phyloP scores from a whole-genome alignment of 2,113 vertebrate genomes.

The Myotis lucifugus region DNA sequence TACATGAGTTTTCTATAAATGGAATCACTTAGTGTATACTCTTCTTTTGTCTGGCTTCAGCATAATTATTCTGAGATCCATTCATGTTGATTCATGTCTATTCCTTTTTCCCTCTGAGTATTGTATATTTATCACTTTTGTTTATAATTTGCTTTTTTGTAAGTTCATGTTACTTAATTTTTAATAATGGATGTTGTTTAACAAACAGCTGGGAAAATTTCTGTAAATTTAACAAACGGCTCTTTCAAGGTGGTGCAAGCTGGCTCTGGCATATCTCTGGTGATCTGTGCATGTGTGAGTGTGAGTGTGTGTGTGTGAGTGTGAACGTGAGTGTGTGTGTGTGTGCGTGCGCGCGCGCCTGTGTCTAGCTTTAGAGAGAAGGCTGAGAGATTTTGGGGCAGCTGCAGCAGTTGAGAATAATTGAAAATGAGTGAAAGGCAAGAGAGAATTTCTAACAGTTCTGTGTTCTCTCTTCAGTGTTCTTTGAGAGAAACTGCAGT shows the following conservation, averaged over 20 bases:
- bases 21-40: not conserved
- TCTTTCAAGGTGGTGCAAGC: not conserved
- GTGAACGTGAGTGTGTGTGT: not conserved
- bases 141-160: constrained; percentile 35
- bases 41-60: not conserved
- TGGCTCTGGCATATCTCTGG: not conserved
- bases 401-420: constrained; percentile 38
- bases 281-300: not conserved
- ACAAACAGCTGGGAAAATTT: constrained; percentile 9
- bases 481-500: constrained; percentile 27
- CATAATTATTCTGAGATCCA: constrained; percentile 18
- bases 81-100: not conserved
- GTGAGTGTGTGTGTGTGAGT: not conserved
- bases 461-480: not conserved
- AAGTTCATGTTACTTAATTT: constrained; percentile 45
- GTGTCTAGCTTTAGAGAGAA: not conserved
- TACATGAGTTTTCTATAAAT: not conserved
- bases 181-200: constrained; percentile 34
- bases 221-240: not conserved
- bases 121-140: not conserved
- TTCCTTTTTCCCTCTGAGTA: not conserved
- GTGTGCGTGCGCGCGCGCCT: no score
- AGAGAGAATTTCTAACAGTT: constrained; percentile 56
- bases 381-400: not conserved
- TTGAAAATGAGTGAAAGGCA: constrained; percentile 38